These are phyloP conservation scores for Alosa sapidissima DNA, from an alignment of 2,797 vertebrate species.

Conservation along the genomic window DNA sequence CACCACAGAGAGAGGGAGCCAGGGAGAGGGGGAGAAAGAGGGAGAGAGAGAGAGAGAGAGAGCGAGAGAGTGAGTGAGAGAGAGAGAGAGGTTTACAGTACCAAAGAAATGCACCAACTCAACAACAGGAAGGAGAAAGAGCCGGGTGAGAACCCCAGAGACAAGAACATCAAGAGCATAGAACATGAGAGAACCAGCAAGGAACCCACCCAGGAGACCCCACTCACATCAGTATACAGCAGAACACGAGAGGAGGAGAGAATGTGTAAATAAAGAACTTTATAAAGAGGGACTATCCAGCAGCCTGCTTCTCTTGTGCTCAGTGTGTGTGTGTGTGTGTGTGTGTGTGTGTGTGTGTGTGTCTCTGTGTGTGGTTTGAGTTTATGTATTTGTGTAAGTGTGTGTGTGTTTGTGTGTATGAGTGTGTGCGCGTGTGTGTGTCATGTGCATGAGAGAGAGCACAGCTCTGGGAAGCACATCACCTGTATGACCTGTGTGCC, in stretches of 20 bases:
- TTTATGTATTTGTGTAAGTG: background rate
- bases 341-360: constrained; percentile 29
- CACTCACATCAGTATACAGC: background rate
- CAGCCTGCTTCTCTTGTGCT: background rate
- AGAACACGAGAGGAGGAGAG: background rate
- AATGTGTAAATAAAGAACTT: background rate
- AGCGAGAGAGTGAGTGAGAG: constrained; percentile 49
- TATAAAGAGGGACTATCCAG: background rate
- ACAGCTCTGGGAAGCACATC: background rate
- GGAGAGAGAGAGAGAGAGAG: constrained; percentile 36
- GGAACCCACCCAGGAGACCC: background rate
- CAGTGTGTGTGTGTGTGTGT: background rate
- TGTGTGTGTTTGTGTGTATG: background rate
- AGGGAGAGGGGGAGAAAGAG: constrained; percentile 38
- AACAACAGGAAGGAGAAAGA: background rate
- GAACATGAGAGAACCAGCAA: background rate
- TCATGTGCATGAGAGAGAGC: background rate
- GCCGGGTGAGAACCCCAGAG: constrained; percentile 54
- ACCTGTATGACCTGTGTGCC: too few species aligned
- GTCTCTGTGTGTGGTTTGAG: background rate
- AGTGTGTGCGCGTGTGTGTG: constrained; percentile 3
- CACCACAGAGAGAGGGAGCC: constrained; percentile 62
- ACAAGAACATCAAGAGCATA: constrained; percentile 58
- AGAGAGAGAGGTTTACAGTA: constrained; percentile 61
- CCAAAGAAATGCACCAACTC: constrained; percentile 74